phyloP scores from a whole-genome alignment of 1,140 invertebrate species.

The Oedothorax gibbosus region DNA sequence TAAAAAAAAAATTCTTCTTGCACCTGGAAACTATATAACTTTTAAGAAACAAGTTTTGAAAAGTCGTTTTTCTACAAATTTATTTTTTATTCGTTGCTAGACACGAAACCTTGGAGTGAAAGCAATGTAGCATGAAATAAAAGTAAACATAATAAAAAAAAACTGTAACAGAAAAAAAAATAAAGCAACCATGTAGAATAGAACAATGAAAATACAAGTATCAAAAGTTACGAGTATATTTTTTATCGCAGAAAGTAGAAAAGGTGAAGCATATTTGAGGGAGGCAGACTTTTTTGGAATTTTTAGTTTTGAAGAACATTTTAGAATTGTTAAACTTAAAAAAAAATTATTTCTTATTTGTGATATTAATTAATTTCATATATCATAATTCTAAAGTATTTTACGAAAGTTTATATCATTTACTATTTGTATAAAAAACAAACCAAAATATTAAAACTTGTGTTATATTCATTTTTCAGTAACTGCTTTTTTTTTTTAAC shows the following conservation, averaged over 20 bases:
- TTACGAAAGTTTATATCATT: no score
- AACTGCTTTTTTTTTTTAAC: no score
- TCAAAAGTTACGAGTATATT: slow-evolving; percentile 11
- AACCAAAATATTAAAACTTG: no score
- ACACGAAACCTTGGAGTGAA: slow-evolving; percentile 6
- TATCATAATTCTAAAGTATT: no score
- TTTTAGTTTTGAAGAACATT: no score
- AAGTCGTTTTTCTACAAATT: slow-evolving; percentile 27
- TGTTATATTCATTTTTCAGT: no score
- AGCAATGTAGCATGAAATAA: slow-evolving; percentile 50
- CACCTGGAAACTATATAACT: slow-evolving; percentile 32
- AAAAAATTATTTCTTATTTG: no score
- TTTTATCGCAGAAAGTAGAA: slow-evolving; percentile 42
- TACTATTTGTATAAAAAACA: no score
- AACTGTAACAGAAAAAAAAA: neutral
- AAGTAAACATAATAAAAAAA: slow-evolving; percentile 38
- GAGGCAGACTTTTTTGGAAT: slow-evolving; percentile 17
- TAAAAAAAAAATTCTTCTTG: slow-evolving; percentile 1
- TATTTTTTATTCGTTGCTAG: slow-evolving; percentile 27
- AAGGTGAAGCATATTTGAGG: slow-evolving; percentile 50
- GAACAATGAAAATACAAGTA: slow-evolving; percentile 3
- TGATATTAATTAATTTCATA: no score
- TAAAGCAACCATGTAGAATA: neutral
- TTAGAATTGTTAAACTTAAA: no score
- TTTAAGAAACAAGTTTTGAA: slow-evolving; percentile 36